Evolutionary conservation across 2,888 invertebrate species (phyloP).

Genomic region (Habroteleia sp.): DNA sequence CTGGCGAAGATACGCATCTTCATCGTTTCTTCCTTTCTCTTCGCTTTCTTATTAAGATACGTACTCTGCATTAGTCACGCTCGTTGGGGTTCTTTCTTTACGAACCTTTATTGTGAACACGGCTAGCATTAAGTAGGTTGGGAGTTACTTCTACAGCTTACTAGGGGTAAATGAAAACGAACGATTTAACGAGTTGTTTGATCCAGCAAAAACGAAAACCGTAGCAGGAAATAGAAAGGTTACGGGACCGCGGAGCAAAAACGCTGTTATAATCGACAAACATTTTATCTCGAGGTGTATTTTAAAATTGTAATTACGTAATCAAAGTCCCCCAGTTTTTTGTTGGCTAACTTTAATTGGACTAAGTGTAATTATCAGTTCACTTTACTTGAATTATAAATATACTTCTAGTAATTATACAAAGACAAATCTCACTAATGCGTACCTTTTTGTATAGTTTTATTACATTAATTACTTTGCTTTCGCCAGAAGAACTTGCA

Average conservation of each 20-base stretch:
- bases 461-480: too few species aligned
- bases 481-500: too few species aligned
- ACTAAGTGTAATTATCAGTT: too few species aligned
- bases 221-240: constrained; percentile 14
- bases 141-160: constrained; percentile 37
- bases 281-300: too few species aligned
- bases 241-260: too few species aligned
- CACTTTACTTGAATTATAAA: too few species aligned
- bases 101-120: constrained; percentile 66
- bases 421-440: too few species aligned
- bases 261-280: too few species aligned
- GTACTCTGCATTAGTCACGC: constrained; percentile 70
- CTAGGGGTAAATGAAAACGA: constrained; percentile 59
- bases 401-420: too few species aligned
- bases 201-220: constrained; percentile 33
- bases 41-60: constrained; percentile 58
- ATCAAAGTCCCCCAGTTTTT: neutral
- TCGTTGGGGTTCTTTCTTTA: constrained; percentile 69
- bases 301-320: constrained; percentile 12
- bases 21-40: constrained; percentile 30
- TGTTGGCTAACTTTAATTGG: too few species aligned
- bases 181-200: constrained; percentile 58
- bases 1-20: constrained; percentile 52
- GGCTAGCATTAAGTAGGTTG: constrained; percentile 65
- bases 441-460: too few species aligned